Percentiles rank a stretch among this genome's conserved stretches.
Evolutionary conservation across 2,888 invertebrate genomes (phyloP).

Genomic region (Caenorhabditis wallacei): DNA sequence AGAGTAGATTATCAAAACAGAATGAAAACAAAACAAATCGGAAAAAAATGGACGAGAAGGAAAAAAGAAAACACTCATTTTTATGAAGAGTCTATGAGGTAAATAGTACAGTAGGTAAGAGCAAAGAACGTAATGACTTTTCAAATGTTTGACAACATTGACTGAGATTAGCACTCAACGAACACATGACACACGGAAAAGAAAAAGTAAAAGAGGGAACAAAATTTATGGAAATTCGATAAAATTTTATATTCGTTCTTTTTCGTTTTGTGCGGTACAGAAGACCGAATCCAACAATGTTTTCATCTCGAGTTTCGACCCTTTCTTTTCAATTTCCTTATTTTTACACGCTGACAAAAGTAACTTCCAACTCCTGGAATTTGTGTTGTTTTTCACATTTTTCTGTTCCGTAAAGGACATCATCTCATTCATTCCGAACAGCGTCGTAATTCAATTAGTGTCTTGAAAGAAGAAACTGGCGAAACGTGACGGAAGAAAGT

Average conservation of each 20-base stretch:
- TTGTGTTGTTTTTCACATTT: conserved; percentile 21
- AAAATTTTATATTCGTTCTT: not conserved
- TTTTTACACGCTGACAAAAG: not conserved
- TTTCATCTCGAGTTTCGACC: not conserved
- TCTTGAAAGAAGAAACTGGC: not conserved
- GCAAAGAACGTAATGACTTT: conserved; percentile 38
- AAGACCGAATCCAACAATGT: conserved; percentile 11
- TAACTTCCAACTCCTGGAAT: conserved; percentile 21
- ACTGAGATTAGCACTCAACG: conserved; percentile 34
- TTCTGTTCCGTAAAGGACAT: conserved; percentile 26
- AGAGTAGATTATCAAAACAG: conserved; percentile 35
- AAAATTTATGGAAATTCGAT: conserved; percentile 37
- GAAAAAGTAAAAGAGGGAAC: conserved; percentile 3
- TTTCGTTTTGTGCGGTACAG: not conserved
- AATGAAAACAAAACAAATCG: not conserved
- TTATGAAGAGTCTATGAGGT: conserved; percentile 22
- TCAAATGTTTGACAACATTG: conserved; percentile 27
- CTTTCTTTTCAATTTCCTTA: not conserved
- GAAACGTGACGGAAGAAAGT: conserved; percentile 9
- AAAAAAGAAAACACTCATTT: conserved; percentile 42
- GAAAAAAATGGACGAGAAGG: conserved; percentile 1
- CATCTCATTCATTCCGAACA: conserved; percentile 14
- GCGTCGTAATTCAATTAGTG: conserved; percentile 39
- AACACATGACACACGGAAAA: conserved; percentile 28
- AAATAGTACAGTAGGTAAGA: conserved; percentile 46